phyloP scores from a whole-genome alignment of 2,888 invertebrate genomes.

The Nomada fucata region DNA sequence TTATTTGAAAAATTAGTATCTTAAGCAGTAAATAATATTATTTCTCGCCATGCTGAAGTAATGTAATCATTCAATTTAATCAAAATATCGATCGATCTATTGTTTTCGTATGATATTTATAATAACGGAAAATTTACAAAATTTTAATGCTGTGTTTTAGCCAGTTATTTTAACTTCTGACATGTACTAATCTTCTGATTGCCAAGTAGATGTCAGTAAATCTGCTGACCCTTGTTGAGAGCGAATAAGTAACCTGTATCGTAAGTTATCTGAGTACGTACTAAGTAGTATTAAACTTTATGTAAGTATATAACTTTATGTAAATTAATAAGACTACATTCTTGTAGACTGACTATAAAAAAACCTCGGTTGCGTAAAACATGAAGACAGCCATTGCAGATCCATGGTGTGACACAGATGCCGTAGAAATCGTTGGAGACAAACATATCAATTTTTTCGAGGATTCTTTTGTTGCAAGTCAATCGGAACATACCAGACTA shows the following conservation, averaged over 20 bases:
- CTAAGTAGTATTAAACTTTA: too few species aligned
- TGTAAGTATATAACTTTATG: background rate
- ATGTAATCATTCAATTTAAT: background rate
- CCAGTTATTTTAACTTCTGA: background rate
- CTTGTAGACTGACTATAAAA: background rate
- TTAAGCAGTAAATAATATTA: background rate
- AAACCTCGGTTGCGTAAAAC: conserved; percentile 34
- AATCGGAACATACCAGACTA: conserved; percentile 77
- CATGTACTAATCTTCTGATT: background rate
- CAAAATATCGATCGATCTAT: too few species aligned
- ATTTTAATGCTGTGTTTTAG: too few species aligned
- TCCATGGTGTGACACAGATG: conserved; percentile 73
- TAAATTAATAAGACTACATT: background rate
- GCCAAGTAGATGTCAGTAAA: conserved; percentile 3
- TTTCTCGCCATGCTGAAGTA: too few species aligned
- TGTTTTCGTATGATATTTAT: too few species aligned
- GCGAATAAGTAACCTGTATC: too few species aligned
- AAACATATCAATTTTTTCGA: conserved; percentile 70
- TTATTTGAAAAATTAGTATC: background rate
- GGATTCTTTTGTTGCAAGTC: conserved; percentile 75
- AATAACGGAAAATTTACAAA: too few species aligned
- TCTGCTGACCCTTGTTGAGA: background rate
- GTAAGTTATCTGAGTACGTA: too few species aligned
- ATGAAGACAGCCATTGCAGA: conserved; percentile 78
- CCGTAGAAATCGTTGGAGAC: background rate